These are phyloP conservation scores for Sclerurus mexicanus DNA, from an alignment of 2,113 vertebrate genomes.

Conservation along the genomic window DNA sequence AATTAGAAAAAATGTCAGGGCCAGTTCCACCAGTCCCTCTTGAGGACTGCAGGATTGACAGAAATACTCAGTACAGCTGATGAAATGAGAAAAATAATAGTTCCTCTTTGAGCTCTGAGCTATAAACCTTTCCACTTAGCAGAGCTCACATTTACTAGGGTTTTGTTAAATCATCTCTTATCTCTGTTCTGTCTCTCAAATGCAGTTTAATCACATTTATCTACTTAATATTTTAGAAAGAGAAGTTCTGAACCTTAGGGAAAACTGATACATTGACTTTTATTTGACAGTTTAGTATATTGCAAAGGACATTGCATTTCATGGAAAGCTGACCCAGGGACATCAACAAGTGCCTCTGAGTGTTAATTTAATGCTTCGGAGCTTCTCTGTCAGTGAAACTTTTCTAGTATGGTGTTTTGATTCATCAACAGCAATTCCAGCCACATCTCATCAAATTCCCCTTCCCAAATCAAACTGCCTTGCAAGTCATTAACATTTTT, in stretches of 20 bases:
- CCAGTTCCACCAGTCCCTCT: neutral
- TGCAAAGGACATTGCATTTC: neutral
- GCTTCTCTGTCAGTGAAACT: neutral
- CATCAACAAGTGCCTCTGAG: neutral
- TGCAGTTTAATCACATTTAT: neutral
- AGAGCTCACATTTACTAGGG: neutral
- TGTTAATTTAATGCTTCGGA: neutral
- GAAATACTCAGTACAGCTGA: neutral
- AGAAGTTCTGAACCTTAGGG: neutral
- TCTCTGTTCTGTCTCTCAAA: neutral
- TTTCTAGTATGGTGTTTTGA: neutral
- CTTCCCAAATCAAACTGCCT: neutral
- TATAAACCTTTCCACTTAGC: neutral
- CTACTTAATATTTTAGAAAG: neutral
- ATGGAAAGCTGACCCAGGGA: neutral
- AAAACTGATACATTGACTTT: neutral
- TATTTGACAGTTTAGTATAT: neutral
- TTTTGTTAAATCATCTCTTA: neutral
- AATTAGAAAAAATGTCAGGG: neutral
- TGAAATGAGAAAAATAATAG: neutral
- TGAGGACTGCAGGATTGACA: neutral
- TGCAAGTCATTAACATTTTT: neutral
- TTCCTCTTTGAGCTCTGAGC: neutral
- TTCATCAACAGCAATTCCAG: neutral
- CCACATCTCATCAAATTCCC: neutral